Conservation (phyloP, 2,888 invertebrate genomes). For the Drosophila rubida region DNA sequence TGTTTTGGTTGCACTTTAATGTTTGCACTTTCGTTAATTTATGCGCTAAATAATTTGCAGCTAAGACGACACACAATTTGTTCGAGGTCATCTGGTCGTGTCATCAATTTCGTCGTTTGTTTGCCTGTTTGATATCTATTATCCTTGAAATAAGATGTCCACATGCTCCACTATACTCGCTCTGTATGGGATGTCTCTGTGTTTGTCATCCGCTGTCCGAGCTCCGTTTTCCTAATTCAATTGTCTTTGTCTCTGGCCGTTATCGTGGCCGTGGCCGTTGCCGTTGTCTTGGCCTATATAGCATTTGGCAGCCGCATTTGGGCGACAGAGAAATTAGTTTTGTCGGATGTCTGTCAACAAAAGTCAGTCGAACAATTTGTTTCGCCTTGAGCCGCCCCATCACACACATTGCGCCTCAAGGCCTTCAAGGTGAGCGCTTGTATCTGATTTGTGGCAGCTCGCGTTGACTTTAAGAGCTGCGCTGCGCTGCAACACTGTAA, state of each 20-base stretch:
- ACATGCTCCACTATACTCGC: constrained; percentile 35
- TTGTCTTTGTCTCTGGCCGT: constrained; percentile 33
- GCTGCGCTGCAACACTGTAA: constrained; percentile 14
- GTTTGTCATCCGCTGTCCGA: constrained; percentile 32
- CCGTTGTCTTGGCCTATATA: constrained; percentile 63
- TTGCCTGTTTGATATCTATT: constrained; percentile 62
- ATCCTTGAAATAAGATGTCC: constrained; percentile 70
- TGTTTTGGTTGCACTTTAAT: background rate
- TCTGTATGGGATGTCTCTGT: constrained; percentile 27
- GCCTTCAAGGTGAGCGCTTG: constrained; percentile 29
- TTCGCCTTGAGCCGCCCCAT: constrained; percentile 19
- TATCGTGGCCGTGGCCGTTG: constrained; percentile 29
- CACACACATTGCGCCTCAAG: constrained; percentile 1
- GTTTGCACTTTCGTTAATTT: background rate
- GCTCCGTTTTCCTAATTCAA: constrained; percentile 58
- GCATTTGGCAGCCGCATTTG: constrained; percentile 25
- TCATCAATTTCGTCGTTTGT: constrained; percentile 32
- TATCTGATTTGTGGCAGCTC: background rate
- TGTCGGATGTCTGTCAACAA: constrained; percentile 54
- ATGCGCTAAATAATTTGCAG: constrained; percentile 3
- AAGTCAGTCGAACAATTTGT: constrained; percentile 56
- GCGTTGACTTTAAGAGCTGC: constrained; percentile 35
- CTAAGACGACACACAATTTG: constrained; percentile 2
- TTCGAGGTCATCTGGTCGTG: constrained; percentile 15
- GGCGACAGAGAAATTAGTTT: constrained; percentile 46